A percentile compares a stretch with the other conserved stretches of the same genome.
These are phyloP conservation scores for Cheilosia pagana DNA, from an alignment of 2,888 invertebrate genomes.

Conservation along the genomic window DNA sequence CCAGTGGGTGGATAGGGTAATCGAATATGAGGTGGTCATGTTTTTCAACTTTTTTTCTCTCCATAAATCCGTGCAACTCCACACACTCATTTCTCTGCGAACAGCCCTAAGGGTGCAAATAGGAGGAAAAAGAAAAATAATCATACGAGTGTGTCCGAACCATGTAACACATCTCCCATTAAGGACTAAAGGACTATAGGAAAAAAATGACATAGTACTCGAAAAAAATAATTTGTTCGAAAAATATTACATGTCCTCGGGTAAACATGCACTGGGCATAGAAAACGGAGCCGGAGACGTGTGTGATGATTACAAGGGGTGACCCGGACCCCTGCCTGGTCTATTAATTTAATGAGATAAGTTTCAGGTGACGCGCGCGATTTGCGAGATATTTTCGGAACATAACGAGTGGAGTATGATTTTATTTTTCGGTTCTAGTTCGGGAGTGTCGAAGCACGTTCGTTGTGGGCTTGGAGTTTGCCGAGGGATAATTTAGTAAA, in stretches of 20 bases:
- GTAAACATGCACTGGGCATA: slow-evolving; percentile 34
- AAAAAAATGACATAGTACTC: slow-evolving; percentile 10
- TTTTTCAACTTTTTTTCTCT: slow-evolving; percentile 55
- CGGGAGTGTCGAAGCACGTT: slow-evolving; percentile 28
- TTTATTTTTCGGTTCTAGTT: slow-evolving; percentile 12
- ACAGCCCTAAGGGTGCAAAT: slow-evolving; percentile 52
- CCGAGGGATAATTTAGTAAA: slow-evolving; percentile 61
- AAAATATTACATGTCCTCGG: slow-evolving; percentile 55
- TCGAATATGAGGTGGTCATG: slow-evolving; percentile 50
- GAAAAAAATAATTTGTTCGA: slow-evolving; percentile 64
- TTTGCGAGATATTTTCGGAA: slow-evolving; percentile 28
- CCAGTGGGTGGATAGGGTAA: slow-evolving; percentile 32
- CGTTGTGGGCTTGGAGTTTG: slow-evolving; percentile 40
- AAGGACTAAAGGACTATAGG: slow-evolving; percentile 26
- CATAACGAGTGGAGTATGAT: not conserved
- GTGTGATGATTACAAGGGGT: slow-evolving; percentile 55
- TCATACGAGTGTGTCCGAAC: slow-evolving; percentile 50
- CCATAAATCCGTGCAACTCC: slow-evolving; percentile 38
- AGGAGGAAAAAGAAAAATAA: slow-evolving; percentile 38
- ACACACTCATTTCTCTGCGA: slow-evolving; percentile 43
- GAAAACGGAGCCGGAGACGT: slow-evolving; percentile 6
- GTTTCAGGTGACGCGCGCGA: slow-evolving; percentile 62
- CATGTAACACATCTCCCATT: slow-evolving; percentile 57
- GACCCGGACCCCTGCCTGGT: slow-evolving; percentile 16
- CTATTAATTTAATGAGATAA: slow-evolving; percentile 73